A percentile compares a stretch with the other conserved stretches of the same genome.
phyloP scores from a whole-genome alignment of 1,140 invertebrate species.

The Thaumetopoea pityocampa region DNA sequence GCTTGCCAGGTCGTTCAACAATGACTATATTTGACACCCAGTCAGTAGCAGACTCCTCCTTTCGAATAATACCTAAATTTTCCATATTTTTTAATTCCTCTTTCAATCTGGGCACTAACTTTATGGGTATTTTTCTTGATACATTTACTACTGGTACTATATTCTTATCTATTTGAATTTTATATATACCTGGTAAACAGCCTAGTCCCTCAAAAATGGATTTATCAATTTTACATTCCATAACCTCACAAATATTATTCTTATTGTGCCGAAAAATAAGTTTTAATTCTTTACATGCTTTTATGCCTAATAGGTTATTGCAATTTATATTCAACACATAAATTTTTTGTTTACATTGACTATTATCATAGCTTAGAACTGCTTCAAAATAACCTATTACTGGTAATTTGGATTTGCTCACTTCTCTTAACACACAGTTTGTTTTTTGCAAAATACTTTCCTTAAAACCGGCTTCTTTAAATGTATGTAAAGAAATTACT shows the following conservation, averaged over 20 bases:
- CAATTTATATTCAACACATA: slow-evolving; percentile 14
- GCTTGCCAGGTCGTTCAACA: slow-evolving; percentile 4
- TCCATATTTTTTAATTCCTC: slow-evolving; percentile 18
- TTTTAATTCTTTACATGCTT: slow-evolving; percentile 10
- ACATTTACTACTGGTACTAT: slow-evolving; percentile 10
- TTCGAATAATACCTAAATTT: slow-evolving; percentile 14
- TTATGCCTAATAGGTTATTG: slow-evolving; percentile 11
- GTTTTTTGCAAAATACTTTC: neutral
- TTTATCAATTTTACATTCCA: slow-evolving; percentile 7
- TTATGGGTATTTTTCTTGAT: slow-evolving; percentile 17
- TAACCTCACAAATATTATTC: slow-evolving; percentile 11
- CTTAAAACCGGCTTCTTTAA: slow-evolving; percentile 10
- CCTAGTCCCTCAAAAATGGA: slow-evolving; percentile 22
- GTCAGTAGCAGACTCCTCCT: slow-evolving; percentile 9
- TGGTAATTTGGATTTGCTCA: slow-evolving; percentile 12
- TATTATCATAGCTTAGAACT: slow-evolving; percentile 3
- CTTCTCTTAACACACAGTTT: slow-evolving; percentile 11
- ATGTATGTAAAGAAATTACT: slow-evolving; percentile 8
- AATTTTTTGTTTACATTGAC: slow-evolving; percentile 5
- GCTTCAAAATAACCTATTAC: slow-evolving; percentile 16
- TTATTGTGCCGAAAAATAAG: slow-evolving; percentile 6
- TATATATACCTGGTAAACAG: slow-evolving; percentile 9
- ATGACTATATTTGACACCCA: slow-evolving; percentile 14
- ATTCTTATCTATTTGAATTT: slow-evolving; percentile 16
- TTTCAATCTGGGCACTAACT: slow-evolving; percentile 11